A percentile compares a stretch with the other conserved stretches of the same genome.
phyloP scores from a whole-genome alignment of 1,140 invertebrate genomes.

The Leptestheria dahalacensis region DNA sequence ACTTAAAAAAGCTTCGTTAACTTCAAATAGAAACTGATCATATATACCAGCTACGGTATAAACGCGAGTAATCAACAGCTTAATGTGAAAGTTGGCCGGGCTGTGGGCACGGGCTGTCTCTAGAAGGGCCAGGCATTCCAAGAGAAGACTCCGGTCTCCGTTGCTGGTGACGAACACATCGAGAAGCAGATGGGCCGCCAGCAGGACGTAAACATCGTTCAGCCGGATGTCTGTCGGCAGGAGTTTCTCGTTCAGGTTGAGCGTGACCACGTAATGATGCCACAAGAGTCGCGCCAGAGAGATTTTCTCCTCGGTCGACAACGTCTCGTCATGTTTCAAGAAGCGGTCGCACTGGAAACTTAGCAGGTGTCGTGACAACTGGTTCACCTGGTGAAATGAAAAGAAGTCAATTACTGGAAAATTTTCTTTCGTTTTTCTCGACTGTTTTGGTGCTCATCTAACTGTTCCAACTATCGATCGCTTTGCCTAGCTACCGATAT shows the following conservation, averaged over 20 bases:
- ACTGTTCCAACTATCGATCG: too few species aligned
- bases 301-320: conserved; percentile 28
- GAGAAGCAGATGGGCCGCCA: conserved; percentile 57
- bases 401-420: conserved; percentile 4
- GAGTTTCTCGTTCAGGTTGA: neutral
- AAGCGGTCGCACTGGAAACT: conserved; percentile 48
- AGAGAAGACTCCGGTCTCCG: conserved; percentile 19
- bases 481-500: too few species aligned
- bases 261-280: conserved; percentile 8
- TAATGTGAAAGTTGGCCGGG: conserved; percentile 60
- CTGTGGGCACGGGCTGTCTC: conserved; percentile 51
- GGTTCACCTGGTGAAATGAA: conserved; percentile 29
- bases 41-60: conserved; percentile 51
- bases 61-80: conserved; percentile 51
- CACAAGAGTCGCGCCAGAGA: conserved; percentile 23
- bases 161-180: conserved; percentile 33
- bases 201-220: conserved; percentile 54
- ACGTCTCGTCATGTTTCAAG: conserved; percentile 41
- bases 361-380: conserved; percentile 57
- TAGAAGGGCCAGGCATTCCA: conserved; percentile 5
- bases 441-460: too few species aligned
- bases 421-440: neutral
- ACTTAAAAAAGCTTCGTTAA: too few species aligned
- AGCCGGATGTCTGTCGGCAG: conserved; percentile 23
- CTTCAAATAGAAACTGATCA: too few species aligned